A percentile compares a stretch with the other conserved stretches of the same genome.
phyloP scores from a whole-genome alignment of 2,888 invertebrate species.

The Volucella bombylans region DNA sequence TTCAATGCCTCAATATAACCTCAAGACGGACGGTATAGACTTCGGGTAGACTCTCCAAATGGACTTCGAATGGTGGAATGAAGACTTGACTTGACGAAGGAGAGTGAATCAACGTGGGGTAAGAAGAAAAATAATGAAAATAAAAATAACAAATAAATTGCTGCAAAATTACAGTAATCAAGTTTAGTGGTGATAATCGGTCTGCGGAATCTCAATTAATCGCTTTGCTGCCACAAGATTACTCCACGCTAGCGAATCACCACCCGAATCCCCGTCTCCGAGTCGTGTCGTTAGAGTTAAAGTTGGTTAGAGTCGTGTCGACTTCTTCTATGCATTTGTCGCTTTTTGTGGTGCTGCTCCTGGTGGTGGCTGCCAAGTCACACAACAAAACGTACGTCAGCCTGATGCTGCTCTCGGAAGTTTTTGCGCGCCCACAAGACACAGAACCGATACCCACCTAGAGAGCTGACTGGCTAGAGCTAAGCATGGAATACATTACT shows the following conservation, averaged over 20 bases:
- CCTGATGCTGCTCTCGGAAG: conserved; percentile 52
- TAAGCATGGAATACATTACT: conserved; percentile 71
- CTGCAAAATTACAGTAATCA: conserved; percentile 75
- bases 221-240: conserved; percentile 73
- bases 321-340: background rate
- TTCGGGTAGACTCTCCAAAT: too few species aligned
- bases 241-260: conserved; percentile 56
- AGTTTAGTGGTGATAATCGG: conserved; percentile 76
- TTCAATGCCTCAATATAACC: background rate
- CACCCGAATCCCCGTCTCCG: conserved; percentile 11
- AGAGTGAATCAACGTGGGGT: background rate
- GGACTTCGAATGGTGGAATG: too few species aligned
- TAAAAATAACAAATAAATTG: conserved; percentile 72
- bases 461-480: conserved; percentile 34
- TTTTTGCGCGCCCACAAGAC: conserved; percentile 70
- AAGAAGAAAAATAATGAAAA: conserved; percentile 28
- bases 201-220: conserved; percentile 75
- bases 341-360: conserved; percentile 2
- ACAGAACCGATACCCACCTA: conserved; percentile 31
- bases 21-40: background rate
- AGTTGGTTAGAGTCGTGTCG: background rate
- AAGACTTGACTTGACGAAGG: conserved; percentile 3
- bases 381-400: conserved; percentile 56
- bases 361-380: conserved; percentile 46
- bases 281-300: conserved; percentile 9